Conservation (phyloP, 2,888 invertebrate genomes). For the Buathra laborator region DNA sequence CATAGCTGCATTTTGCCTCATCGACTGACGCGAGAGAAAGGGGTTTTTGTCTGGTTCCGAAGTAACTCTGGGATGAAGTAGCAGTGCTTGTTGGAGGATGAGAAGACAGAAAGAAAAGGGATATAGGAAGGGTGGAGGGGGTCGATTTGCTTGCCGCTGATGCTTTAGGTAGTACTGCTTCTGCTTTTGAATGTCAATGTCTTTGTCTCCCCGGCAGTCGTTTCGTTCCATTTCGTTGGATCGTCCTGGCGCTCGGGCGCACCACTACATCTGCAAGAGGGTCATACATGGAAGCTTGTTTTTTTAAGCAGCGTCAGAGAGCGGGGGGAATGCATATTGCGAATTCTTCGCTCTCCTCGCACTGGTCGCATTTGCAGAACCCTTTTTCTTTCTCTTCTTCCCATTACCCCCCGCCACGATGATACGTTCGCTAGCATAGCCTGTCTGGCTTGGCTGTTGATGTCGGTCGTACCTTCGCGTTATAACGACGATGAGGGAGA, state of each 20-base stretch:
- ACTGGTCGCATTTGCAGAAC: constrained; percentile 47
- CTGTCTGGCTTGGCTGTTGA: constrained; percentile 22
- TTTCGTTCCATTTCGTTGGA: constrained; percentile 66
- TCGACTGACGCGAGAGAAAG: constrained; percentile 22
- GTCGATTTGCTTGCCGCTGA: constrained; percentile 30
- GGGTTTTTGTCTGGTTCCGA: constrained; percentile 76
- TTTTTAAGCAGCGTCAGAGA: not conserved
- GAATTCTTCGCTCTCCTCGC: constrained; percentile 41
- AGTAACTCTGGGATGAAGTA: constrained; percentile 72
- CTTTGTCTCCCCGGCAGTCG: constrained; percentile 77
- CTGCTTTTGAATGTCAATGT: constrained; percentile 83
- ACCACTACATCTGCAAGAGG: not conserved
- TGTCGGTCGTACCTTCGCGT: not conserved
- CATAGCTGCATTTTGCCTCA: constrained; percentile 61
- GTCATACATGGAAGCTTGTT: not conserved
- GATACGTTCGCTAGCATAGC: constrained; percentile 52
- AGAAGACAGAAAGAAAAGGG: constrained; percentile 36
- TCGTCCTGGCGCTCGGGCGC: constrained; percentile 41
- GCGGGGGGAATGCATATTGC: constrained; percentile 59
- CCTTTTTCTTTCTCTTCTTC: constrained; percentile 32
- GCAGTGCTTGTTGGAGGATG: constrained; percentile 28
- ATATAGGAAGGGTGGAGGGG: not conserved
- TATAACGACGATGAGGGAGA: constrained; percentile 25
- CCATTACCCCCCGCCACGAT: constrained; percentile 39
- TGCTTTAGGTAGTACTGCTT: constrained; percentile 38